These are phyloP conservation scores for Aphelenchoides fujianensis DNA, from an alignment of 1,140 invertebrate genomes.

Conservation along the genomic window DNA sequence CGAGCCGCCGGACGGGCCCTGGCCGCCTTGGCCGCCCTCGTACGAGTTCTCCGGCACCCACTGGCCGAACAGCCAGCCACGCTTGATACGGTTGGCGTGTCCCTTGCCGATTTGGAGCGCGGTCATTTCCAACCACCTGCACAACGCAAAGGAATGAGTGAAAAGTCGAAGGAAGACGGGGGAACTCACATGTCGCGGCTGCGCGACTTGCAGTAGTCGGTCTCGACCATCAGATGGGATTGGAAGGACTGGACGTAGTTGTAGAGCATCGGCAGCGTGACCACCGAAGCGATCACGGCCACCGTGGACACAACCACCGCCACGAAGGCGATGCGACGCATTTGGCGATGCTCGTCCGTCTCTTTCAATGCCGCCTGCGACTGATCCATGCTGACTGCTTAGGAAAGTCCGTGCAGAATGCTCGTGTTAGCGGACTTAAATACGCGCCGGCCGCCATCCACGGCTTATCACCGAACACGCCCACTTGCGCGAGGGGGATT, in stretches of 20 bases:
- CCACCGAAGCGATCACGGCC: slow-evolving; percentile 60
- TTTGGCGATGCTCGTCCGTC: slow-evolving; percentile 60
- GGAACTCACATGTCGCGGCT: slow-evolving; percentile 52
- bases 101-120: slow-evolving; percentile 62
- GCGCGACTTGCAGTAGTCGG: slow-evolving; percentile 62
- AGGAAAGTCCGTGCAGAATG: slow-evolving; percentile 11
- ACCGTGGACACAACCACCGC: slow-evolving; percentile 62
- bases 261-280: slow-evolving; percentile 62
- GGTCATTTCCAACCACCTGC: slow-evolving; percentile 59
- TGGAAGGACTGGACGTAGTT: slow-evolving; percentile 63
- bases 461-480: too few relatives aligned
- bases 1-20: slow-evolving; percentile 16
- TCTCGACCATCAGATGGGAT: slow-evolving; percentile 60
- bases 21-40: slow-evolving; percentile 36
- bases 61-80: slow-evolving; percentile 62
- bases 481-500: too few relatives aligned
- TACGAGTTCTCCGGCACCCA: slow-evolving; percentile 60
- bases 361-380: slow-evolving; percentile 34
- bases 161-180: too few relatives aligned
- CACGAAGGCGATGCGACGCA: slow-evolving; percentile 62
- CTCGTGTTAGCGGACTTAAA: too few relatives aligned
- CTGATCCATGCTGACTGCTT: slow-evolving; percentile 29
- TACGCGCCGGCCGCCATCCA: too few relatives aligned
- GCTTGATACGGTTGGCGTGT: slow-evolving; percentile 57
- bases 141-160: too few relatives aligned